Percentiles rank a stretch among this genome's conserved stretches.
These are phyloP conservation scores for Riparia riparia DNA, from an alignment of 2,113 vertebrate genomes.

Conservation along the genomic window DNA sequence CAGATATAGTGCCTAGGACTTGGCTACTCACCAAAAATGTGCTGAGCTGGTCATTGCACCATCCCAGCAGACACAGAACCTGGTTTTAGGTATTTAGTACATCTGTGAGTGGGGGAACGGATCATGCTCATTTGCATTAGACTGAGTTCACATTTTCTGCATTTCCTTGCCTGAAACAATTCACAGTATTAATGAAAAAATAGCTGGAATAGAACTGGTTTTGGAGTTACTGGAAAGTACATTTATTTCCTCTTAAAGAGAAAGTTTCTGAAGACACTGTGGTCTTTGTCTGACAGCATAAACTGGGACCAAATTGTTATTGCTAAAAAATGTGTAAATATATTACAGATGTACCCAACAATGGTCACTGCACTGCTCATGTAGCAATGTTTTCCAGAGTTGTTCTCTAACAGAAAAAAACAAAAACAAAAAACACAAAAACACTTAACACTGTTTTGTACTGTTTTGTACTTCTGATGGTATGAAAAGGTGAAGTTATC, in stretches of 20 bases:
- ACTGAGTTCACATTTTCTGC: background rate
- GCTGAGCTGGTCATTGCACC: background rate
- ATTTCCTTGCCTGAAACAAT: background rate
- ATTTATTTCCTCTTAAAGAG: background rate
- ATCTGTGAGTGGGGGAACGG: background rate
- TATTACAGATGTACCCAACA: background rate
- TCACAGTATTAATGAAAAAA: background rate
- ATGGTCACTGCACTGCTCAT: background rate
- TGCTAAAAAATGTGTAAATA: slow-evolving; percentile 15
- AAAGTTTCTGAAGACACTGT: background rate
- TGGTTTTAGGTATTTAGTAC: background rate
- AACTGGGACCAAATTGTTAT: background rate
- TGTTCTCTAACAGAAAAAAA: background rate
- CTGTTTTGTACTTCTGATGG: background rate
- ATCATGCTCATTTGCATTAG: rapidly evolving
- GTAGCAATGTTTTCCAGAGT: background rate
- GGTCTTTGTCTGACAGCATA: background rate
- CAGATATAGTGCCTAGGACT: background rate
- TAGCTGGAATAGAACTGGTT: background rate
- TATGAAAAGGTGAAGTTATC: background rate
- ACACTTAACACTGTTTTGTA: background rate
- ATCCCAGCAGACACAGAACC: background rate
- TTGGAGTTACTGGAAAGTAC: background rate
- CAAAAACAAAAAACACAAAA: too few species aligned
- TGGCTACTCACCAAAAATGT: background rate